Conservation (phyloP, 2,888 invertebrate species). For the Trachelus troglodyta region DNA sequence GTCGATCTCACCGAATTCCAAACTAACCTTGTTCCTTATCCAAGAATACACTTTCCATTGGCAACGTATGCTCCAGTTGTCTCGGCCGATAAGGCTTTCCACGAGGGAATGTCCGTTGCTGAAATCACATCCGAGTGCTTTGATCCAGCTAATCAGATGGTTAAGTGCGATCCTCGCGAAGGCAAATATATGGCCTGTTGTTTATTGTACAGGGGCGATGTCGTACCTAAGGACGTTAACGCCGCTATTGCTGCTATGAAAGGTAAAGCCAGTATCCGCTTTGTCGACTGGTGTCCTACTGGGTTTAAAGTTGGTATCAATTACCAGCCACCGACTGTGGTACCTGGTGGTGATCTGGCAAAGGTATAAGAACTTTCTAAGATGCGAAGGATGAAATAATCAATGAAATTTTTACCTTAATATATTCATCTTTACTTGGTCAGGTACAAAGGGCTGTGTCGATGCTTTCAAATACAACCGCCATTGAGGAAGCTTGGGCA, state of each 20-base stretch:
- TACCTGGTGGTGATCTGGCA: constrained; percentile 59
- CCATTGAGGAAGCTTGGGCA: constrained; percentile 64
- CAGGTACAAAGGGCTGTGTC: constrained; percentile 59
- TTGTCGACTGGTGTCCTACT: constrained; percentile 96
- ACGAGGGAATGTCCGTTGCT: constrained; percentile 81
- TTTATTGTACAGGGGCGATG: constrained; percentile 88
- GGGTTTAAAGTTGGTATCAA: constrained; percentile 83
- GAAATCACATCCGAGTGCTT: constrained; percentile 91
- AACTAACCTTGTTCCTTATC: constrained; percentile 81
- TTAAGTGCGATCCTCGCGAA: constrained; percentile 85
- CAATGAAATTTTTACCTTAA: background rate
- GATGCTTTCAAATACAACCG: constrained; percentile 61
- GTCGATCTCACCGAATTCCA: constrained; percentile 93
- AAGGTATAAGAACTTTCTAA: constrained; percentile 39
- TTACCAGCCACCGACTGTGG: constrained; percentile 63
- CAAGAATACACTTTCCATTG: constrained; percentile 74
- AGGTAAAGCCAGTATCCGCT: constrained; percentile 80
- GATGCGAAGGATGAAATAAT: background rate
- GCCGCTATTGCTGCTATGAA: constrained; percentile 84
- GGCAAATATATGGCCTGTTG: constrained; percentile 94
- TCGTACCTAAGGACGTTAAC: constrained; percentile 90
- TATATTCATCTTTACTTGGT: background rate
- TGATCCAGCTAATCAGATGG: constrained; percentile 91
- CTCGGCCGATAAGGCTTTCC: constrained; percentile 78
- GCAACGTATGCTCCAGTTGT: constrained; percentile 81